A percentile compares a stretch with the other conserved stretches of the same genome.
These are phyloP conservation scores for Podargus strigoides DNA, from an alignment of 2,797 vertebrate species.

Conservation along the genomic window DNA sequence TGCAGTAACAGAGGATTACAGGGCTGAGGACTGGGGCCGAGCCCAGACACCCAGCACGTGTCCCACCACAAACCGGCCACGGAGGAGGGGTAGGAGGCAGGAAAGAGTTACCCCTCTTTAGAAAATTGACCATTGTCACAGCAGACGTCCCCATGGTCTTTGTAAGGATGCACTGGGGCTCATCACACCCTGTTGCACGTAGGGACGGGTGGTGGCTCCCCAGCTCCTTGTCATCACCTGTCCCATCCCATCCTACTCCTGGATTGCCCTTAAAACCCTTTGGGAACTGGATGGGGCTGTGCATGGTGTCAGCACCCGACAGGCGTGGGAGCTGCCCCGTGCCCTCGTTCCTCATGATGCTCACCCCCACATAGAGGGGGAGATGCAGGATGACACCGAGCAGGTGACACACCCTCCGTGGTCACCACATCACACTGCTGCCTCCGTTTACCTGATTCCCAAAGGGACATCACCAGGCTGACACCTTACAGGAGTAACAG, in stretches of 20 bases:
- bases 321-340: accelerated
- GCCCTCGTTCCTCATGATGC: background rate
- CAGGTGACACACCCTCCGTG: accelerated
- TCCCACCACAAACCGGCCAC: background rate
- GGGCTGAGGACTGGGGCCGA: accelerated
- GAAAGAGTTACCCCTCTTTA: background rate
- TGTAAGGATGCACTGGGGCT: background rate
- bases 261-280: background rate
- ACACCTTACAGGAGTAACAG: accelerated
- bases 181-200: accelerated
- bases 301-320: accelerated
- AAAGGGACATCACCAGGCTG: accelerated
- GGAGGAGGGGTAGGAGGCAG: background rate
- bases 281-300: accelerated
- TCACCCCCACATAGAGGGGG: accelerated
- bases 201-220: accelerated
- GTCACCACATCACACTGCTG: background rate
- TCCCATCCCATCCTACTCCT: background rate
- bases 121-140: accelerated
- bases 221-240: background rate
- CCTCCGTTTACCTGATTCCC: accelerated
- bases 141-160: accelerated
- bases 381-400: background rate
- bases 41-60: accelerated
- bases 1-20: background rate